phyloP scores from a whole-genome alignment of 2,888 invertebrate genomes.

The Aplocera efformata region DNA sequence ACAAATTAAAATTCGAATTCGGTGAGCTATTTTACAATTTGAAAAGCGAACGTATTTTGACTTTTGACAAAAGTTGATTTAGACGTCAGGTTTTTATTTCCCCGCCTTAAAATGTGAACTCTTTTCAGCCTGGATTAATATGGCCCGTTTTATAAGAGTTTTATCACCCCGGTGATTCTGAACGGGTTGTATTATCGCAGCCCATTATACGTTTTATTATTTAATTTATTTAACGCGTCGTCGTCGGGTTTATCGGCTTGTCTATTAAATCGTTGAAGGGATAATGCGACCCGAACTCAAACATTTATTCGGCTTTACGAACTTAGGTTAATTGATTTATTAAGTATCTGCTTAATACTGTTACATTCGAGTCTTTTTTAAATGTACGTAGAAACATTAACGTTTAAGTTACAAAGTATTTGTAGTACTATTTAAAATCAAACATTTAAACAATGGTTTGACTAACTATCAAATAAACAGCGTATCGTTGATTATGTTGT shows the following conservation, averaged over 20 bases:
- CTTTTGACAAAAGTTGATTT: slow-evolving; percentile 80
- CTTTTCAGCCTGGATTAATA: slow-evolving; percentile 78
- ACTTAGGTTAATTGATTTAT: slow-evolving; percentile 43
- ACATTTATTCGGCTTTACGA: slow-evolving; percentile 55
- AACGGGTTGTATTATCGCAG: slow-evolving; percentile 75
- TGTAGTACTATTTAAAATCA: no score
- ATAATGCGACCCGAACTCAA: slow-evolving; percentile 69
- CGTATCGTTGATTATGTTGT: no score
- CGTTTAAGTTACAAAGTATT: no score
- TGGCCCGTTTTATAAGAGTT: slow-evolving; percentile 75
- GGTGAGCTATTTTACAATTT: slow-evolving; percentile 68
- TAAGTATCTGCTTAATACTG: no score
- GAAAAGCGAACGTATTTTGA: slow-evolving; percentile 68
- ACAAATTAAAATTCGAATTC: slow-evolving; percentile 42
- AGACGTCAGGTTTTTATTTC: slow-evolving; percentile 74
- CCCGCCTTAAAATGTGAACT: slow-evolving; percentile 51
- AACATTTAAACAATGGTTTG: no score
- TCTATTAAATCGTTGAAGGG: slow-evolving; percentile 75
- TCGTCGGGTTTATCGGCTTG: slow-evolving; percentile 69
- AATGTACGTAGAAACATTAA: no score
- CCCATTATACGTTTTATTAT: slow-evolving; percentile 79
- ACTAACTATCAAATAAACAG: no score
- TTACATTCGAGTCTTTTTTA: no score
- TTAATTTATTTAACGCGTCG: slow-evolving; percentile 78
- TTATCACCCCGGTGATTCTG: slow-evolving; percentile 69